Percentiles rank a stretch among this genome's conserved stretches.
These are phyloP conservation scores for Masticophis lateralis DNA, from an alignment of 2,797 vertebrate genomes.

Conservation along the genomic window DNA sequence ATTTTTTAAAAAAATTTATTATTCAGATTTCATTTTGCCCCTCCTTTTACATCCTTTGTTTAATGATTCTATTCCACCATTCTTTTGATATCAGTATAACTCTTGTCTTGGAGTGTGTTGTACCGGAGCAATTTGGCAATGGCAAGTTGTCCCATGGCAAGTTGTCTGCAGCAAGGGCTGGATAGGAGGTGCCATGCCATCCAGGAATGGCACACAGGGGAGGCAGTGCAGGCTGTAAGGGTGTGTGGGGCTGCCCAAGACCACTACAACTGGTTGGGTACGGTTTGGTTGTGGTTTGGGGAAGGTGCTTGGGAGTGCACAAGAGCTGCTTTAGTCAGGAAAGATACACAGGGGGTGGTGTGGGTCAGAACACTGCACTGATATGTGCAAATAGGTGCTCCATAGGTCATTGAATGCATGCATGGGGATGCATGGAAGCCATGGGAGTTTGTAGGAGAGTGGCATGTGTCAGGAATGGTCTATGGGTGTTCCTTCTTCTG, in stretches of 20 bases:
- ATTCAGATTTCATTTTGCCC: neutral
- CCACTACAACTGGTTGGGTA: neutral
- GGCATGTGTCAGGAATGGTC: neutral
- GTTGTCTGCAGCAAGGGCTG: neutral
- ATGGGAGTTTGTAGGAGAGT: neutral
- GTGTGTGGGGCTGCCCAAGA: neutral
- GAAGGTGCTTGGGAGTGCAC: neutral
- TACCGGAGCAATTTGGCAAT: neutral
- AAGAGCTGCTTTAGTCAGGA: neutral
- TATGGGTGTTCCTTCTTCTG: neutral
- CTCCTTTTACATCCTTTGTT: neutral
- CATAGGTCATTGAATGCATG: neutral
- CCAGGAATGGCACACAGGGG: neutral
- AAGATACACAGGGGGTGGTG: neutral
- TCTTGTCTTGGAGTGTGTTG: neutral
- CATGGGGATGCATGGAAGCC: neutral
- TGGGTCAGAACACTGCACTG: neutral
- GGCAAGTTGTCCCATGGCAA: neutral
- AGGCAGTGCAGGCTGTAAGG: neutral
- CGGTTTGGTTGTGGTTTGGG: neutral
- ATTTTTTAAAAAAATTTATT: neutral
- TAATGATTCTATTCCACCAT: neutral
- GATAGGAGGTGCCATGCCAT: neutral
- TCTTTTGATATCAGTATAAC: neutral
- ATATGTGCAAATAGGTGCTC: neutral